Evolutionary conservation across 2,888 invertebrate genomes (phyloP).

Genomic region (Acleris cristana): DNA sequence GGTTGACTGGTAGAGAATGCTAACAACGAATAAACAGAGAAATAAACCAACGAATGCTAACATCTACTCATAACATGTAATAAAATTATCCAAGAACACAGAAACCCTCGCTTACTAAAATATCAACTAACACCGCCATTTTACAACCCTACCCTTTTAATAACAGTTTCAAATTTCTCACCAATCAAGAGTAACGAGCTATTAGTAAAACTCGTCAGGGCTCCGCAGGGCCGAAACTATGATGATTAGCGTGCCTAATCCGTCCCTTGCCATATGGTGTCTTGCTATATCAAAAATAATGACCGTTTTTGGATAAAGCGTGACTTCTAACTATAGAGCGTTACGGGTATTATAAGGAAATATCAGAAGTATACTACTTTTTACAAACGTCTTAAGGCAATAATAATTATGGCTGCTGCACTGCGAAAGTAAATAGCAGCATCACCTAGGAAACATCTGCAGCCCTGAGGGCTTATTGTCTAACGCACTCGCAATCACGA

Average conservation of each 20-base stretch:
- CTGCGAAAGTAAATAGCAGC: too few relatives aligned
- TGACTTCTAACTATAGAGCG: background rate
- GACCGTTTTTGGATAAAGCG: constrained; percentile 23
- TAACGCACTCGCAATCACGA: too few relatives aligned
- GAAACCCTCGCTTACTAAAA: background rate
- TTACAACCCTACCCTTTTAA: constrained; percentile 30
- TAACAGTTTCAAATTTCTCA: constrained; percentile 49
- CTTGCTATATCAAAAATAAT: constrained; percentile 44
- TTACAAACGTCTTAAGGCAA: too few relatives aligned
- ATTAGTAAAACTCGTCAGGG: constrained; percentile 56
- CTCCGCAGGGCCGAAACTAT: constrained; percentile 41
- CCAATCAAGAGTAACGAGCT: constrained; percentile 55
- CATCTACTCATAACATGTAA: too few relatives aligned
- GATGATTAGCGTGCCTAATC: constrained; percentile 73
- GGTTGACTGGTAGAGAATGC: too few relatives aligned
- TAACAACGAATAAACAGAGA: too few relatives aligned
- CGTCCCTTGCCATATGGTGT: constrained; percentile 62
- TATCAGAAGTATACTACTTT: too few relatives aligned
- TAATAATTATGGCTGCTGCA: too few relatives aligned
- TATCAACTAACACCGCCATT: constrained; percentile 2
- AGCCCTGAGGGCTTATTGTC: too few relatives aligned
- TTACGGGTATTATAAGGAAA: too few relatives aligned
- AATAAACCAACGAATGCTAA: too few relatives aligned
- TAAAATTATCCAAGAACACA: background rate
- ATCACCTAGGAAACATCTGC: too few relatives aligned